These are phyloP conservation scores for Caenorhabditis sp. DNA, from an alignment of 2,888 invertebrate species.

Conservation along the genomic window DNA sequence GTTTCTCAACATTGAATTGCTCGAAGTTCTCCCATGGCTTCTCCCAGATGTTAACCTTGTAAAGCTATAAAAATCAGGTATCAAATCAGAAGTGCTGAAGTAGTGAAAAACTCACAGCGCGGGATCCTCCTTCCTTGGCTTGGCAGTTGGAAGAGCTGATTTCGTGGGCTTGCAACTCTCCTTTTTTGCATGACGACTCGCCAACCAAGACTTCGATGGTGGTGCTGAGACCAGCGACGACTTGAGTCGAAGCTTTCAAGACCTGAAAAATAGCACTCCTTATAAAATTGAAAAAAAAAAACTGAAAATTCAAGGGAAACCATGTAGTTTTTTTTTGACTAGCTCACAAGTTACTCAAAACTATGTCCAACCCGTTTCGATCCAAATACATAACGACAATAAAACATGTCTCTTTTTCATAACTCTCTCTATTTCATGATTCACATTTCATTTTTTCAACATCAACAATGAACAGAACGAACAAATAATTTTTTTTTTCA, in stretches of 20 bases:
- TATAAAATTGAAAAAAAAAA: too few species aligned
- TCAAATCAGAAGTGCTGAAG: too few species aligned
- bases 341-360: too few species aligned
- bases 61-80: constrained; percentile 41
- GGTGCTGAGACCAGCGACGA: constrained; percentile 55
- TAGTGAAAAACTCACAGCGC: constrained; percentile 29
- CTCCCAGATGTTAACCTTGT: constrained; percentile 57
- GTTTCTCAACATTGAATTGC: constrained; percentile 54
- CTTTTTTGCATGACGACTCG: constrained; percentile 52
- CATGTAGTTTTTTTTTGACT: too few species aligned
- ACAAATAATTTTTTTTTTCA: background rate
- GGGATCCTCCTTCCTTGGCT: constrained; percentile 44
- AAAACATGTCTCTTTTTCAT: background rate
- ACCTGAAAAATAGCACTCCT: constrained; percentile 42
- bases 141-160: constrained; percentile 45
- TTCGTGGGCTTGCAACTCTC: constrained; percentile 43
- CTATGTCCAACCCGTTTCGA: background rate
- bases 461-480: background rate
- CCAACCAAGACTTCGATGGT: constrained; percentile 54
- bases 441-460: too few species aligned
- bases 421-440: constrained; percentile 25
- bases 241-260: constrained; percentile 53
- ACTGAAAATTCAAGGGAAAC: too few species aligned
- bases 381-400: background rate
- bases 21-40: constrained; percentile 64